These are phyloP conservation scores for Arrhopalites spinosus DNA, from an alignment of 2,888 invertebrate genomes.

Conservation along the genomic window DNA sequence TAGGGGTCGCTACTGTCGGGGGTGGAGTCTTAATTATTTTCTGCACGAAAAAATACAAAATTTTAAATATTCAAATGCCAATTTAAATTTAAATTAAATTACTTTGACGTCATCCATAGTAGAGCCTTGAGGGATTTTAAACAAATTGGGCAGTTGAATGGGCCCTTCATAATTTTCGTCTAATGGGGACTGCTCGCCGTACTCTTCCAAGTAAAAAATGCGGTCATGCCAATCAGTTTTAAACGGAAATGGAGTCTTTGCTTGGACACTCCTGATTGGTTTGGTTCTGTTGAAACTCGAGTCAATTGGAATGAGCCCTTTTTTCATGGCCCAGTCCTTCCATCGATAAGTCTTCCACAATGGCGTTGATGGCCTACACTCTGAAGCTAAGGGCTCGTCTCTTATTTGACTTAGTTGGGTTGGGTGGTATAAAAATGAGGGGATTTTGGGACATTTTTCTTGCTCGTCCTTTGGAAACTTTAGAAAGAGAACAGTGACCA, in stretches of 20 bases:
- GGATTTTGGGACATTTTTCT: conserved; percentile 7
- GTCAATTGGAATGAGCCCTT: conserved; percentile 45
- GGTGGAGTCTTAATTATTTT: background rate
- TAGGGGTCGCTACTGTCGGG: background rate
- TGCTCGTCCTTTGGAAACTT: conserved; percentile 35
- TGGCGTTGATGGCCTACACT: conserved; percentile 41
- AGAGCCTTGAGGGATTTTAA: background rate
- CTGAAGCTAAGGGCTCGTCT: conserved; percentile 21
- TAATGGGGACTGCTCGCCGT: background rate
- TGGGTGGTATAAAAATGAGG: conserved; percentile 42
- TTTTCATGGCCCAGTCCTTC: conserved; percentile 52
- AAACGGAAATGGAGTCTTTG: conserved; percentile 40
- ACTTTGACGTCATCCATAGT: background rate
- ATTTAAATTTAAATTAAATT: background rate
- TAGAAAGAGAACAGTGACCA: conserved; percentile 39
- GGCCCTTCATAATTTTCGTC: background rate
- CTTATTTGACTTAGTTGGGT: conserved; percentile 42
- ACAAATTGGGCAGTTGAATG: background rate
- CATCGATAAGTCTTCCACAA: conserved; percentile 52
- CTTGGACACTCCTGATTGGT: background rate
- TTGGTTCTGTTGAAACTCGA: background rate
- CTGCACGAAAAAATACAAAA: no score
- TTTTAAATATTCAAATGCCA: background rate
- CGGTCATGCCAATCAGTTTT: conserved; percentile 40
- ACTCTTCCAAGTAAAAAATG: background rate